These are phyloP conservation scores for Drosophila pachea DNA, from an alignment of 1,140 invertebrate species.

Conservation along the genomic window DNA sequence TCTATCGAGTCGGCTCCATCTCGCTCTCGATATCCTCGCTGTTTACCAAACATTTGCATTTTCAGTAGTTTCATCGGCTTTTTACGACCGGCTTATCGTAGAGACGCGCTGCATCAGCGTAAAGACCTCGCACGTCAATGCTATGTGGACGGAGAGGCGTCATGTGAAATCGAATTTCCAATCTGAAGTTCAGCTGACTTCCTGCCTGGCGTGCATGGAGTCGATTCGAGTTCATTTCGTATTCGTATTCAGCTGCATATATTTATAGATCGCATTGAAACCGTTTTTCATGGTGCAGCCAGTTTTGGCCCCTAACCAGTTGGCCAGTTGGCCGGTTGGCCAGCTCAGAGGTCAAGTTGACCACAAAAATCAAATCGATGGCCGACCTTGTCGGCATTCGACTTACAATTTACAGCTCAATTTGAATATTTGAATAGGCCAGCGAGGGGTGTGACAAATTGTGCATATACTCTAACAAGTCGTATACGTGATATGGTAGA, in stretches of 20 bases:
- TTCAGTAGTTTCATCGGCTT: no score
- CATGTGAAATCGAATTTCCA: constrained; percentile 9
- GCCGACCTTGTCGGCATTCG: constrained; percentile 68
- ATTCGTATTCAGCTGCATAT: constrained; percentile 50
- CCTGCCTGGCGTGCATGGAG: constrained; percentile 21
- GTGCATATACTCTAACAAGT: constrained; percentile 8
- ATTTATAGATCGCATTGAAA: constrained; percentile 39
- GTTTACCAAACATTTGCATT: no score
- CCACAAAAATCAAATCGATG: constrained; percentile 35
- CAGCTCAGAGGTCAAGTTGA: constrained; percentile 41
- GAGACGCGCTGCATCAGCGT: no score
- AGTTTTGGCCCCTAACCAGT: not conserved
- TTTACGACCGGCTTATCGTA: no score
- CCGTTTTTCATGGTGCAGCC: constrained; percentile 51
- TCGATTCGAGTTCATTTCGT: constrained; percentile 25
- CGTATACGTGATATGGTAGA: no score
- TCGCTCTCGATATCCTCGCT: no score
- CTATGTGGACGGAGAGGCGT: not conserved
- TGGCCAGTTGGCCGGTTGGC: constrained; percentile 19
- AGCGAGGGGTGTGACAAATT: constrained; percentile 30
- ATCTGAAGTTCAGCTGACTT: constrained; percentile 21
- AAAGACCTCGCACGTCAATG: not conserved
- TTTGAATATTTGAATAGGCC: constrained; percentile 68
- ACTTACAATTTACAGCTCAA: constrained; percentile 68
- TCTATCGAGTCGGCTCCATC: no score